Evolutionary conservation across 2,888 invertebrate genomes (phyloP).

Genomic region (Nezara viridula): DNA sequence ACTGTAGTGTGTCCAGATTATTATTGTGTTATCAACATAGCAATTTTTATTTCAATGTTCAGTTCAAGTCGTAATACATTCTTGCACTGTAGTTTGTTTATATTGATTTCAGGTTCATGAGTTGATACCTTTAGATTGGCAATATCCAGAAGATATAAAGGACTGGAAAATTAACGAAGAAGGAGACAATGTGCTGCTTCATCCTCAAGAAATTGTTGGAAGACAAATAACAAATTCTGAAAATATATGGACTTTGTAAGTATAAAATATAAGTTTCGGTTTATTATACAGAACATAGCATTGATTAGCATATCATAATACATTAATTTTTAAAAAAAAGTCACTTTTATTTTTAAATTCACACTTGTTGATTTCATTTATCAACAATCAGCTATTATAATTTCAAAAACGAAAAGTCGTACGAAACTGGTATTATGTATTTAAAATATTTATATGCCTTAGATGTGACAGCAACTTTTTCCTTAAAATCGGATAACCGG

Average conservation of each 20-base stretch:
- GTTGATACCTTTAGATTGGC: constrained; percentile 67
- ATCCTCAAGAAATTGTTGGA: constrained; percentile 68
- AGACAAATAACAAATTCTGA: constrained; percentile 66
- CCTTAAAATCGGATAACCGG: no score
- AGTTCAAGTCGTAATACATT: neutral
- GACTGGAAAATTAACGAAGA: constrained; percentile 63
- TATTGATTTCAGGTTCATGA: constrained; percentile 67
- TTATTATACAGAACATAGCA: no score
- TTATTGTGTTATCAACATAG: neutral
- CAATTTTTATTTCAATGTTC: no score
- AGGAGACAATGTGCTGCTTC: constrained; percentile 64
- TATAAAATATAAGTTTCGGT: constrained; percentile 36
- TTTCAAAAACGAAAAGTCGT: no score
- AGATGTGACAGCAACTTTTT: no score
- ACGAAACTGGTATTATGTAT: no score
- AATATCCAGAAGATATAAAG: constrained; percentile 66
- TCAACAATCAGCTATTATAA: no score
- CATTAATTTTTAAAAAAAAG: no score
- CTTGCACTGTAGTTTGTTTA: neutral
- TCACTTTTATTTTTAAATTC: no score
- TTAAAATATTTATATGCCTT: no score
- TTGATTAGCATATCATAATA: no score
- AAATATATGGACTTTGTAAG: constrained; percentile 68
- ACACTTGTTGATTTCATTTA: no score
- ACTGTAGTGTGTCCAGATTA: neutral